Percentiles rank a stretch among this genome's conserved stretches.
Conservation (phyloP, 1,140 invertebrate species). For the Calosoma granatense region DNA sequence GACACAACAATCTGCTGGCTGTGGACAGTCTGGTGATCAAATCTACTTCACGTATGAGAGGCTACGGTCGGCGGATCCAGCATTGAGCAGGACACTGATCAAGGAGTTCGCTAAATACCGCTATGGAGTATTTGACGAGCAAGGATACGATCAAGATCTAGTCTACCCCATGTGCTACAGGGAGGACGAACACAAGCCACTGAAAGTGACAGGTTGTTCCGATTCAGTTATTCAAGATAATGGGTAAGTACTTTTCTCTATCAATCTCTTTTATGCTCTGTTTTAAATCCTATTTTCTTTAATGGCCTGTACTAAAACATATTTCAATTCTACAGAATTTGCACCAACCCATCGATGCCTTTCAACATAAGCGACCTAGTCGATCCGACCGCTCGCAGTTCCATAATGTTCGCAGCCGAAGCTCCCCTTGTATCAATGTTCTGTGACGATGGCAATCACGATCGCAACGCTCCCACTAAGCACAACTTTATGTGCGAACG, state of each 20-base stretch:
- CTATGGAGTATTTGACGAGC: constrained; percentile 61
- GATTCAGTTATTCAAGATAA: constrained; percentile 37
- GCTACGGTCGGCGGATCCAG: constrained; percentile 25
- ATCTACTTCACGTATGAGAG: constrained; percentile 41
- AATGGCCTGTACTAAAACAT: neutral
- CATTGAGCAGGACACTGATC: constrained; percentile 39
- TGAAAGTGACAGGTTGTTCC: constrained; percentile 39
- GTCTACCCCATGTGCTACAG: constrained; percentile 45
- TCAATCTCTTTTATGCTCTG: constrained; percentile 1
- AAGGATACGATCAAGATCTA: constrained; percentile 46
- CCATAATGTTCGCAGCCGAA: constrained; percentile 43
- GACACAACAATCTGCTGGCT: constrained; percentile 48
- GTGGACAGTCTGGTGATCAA: constrained; percentile 47
- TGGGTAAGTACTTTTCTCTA: constrained; percentile 31
- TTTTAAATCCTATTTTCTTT: constrained; percentile 10
- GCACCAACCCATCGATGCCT: constrained; percentile 20
- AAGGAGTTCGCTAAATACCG: constrained; percentile 56
- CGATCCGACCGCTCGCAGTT: constrained; percentile 38
- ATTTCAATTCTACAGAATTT: constrained; percentile 26
- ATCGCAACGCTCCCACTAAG: constrained; percentile 52
- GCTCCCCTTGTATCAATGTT: constrained; percentile 42
- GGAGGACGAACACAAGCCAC: constrained; percentile 32
- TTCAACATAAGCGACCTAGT: constrained; percentile 33
- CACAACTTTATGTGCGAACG: constrained; percentile 54
- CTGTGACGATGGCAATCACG: constrained; percentile 49